Evolutionary conservation across 2,113 vertebrate genomes (phyloP), one percentile per base, ranked within the genome.

Genomic region (Corythornis cristatus): DNA sequence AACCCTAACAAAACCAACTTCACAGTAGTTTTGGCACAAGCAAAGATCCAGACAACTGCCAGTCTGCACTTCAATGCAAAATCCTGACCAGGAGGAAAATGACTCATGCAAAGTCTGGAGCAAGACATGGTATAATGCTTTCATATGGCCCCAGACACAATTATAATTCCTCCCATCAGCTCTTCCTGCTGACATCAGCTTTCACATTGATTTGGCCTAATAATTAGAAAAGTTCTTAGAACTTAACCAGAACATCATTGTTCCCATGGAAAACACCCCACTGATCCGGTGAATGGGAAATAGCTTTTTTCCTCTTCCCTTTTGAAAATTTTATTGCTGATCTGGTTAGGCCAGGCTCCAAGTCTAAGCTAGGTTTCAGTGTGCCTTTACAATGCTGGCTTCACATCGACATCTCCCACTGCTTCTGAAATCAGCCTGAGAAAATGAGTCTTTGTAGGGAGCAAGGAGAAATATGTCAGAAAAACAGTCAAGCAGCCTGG

Each of bases 301-400:
- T 96, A 67, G 80, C 73, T 93, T 90, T 96, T 95, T 93, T 71
- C 95, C 88, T 91, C 75, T 85, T 91, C 86, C 67, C 88, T 95
- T 96, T 95, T 96, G 96, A 96, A 96, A 93, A 92, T 94, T 93
- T 96, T 96, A 94, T 60, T 95, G 96, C 95, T 95, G 94, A 96
- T 96, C 93, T 92, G 93, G 94, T 91, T 93, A 95, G 86, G 94
- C 94, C 87, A 57, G 89, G 84, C 74, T 96, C 91, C 94, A 95
- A 93, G 89, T 83, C 78, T 87, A 94, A 95, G 94, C 85, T 84
- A 94, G 93, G 81, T 90, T 95, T 94, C 94, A 89, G 91, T 46
- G 71, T 62, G 93, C 81, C 95, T 95, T 96, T 92, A 93, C 87
- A 92, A 54, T 6, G 1, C 87, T 96, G 95, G 94, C 93, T 95